phyloP scores from a whole-genome alignment of 2,113 vertebrate genomes.

The Pseudorhombus dupliciocellatus region DNA sequence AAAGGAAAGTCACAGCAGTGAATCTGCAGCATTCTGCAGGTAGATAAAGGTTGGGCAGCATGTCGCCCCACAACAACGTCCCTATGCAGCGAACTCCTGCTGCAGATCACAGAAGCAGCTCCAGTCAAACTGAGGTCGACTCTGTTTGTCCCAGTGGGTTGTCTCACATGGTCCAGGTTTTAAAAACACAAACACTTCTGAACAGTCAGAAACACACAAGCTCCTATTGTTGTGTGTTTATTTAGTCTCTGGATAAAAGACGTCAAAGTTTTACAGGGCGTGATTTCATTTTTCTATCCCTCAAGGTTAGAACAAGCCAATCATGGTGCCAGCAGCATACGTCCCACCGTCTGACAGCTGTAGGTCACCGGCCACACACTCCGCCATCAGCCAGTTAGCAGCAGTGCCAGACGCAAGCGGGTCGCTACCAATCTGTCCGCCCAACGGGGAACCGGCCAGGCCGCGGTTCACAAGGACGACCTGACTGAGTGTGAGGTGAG shows the following conservation, averaged over 20 bases:
- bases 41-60: too few relatives aligned
- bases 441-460: slow-evolving; percentile 11
- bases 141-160: too few relatives aligned
- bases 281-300: slow-evolving; percentile 28
- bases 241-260: background rate
- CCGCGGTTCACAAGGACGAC: slow-evolving; percentile 38
- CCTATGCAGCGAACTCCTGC: too few relatives aligned
- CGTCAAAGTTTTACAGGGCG: slow-evolving; percentile 13
- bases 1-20: too few relatives aligned
- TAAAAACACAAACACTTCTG: background rate
- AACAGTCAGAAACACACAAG: background rate
- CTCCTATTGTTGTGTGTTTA: background rate
- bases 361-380: slow-evolving; percentile 26
- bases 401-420: slow-evolving; percentile 39
- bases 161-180: too few relatives aligned
- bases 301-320: slow-evolving; percentile 26
- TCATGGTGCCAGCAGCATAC: slow-evolving; percentile 19
- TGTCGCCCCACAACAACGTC: too few relatives aligned
- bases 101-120: too few relatives aligned
- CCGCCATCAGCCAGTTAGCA: slow-evolving; percentile 58
- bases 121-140: too few relatives aligned
- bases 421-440: slow-evolving; percentile 44
- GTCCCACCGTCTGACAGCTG: slow-evolving; percentile 28
- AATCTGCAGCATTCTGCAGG: too few relatives aligned
- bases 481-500: slow-evolving; percentile 14